Evolutionary conservation across 2,797 vertebrate genomes (phyloP), one percentile per base, ranked within the genome.

Genomic region (Ceryle rudis): DNA sequence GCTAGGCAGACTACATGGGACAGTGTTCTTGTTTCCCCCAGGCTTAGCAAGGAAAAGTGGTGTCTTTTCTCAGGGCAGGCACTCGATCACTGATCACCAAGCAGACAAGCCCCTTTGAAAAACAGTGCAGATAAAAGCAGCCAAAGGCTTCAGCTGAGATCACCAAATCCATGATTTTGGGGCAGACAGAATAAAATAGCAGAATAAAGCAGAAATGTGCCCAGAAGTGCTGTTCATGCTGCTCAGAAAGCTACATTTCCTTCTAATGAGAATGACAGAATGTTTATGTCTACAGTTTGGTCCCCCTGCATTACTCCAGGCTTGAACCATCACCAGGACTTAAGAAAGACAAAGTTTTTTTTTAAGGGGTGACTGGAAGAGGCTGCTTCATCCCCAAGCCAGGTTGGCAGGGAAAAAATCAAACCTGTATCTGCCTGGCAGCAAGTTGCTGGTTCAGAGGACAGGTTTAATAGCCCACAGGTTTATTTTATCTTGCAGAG

Each of bases 241-340:
- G 13, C 44, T 89, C 44, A 86, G 52, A 71, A 51, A 57, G n/a
- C 23, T 65, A 33, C 6, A 83, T 35, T 86, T 80, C 47, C 47
- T 77, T 55, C 37, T 54, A 39, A 42, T 33, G 19, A 90, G 67
- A 85, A 80, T 7, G 71, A 73, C 60, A 89, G 42, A 66, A 35
- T 2, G 5, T 28, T 33, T 67, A 0, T 21, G 26, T 66, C 33
- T 66, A 57, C 4, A 5, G 37, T 61, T 79, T 12, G 6, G 39
- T 41, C 11, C 25, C 54, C 28, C 9, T 0, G 0, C 46, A 14
- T 18, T 0, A 0, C 52, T 90, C 57, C 78, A 87, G 31, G 81
- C 46, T 67, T 71, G 12, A 81, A 70, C 33, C 33, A 66, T 60
- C 49, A 73, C 47, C 55, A 71, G 23, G 16, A 17, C 62, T 83